Evolutionary conservation across 2,888 invertebrate genomes (phyloP).

Genomic region (Platycnemis pennipes): DNA sequence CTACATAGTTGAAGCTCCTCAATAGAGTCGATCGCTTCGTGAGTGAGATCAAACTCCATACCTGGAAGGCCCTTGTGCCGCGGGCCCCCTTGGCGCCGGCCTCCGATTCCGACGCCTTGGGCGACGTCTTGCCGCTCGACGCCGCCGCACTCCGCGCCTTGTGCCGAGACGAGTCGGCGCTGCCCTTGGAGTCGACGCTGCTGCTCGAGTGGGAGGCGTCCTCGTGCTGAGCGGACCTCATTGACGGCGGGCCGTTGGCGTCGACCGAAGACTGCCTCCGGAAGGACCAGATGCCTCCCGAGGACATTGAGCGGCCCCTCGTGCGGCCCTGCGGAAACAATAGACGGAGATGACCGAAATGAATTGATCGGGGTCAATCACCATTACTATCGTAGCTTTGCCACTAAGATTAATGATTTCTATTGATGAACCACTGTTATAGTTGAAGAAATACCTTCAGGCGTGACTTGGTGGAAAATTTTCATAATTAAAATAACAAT

Average conservation of each 20-base stretch:
- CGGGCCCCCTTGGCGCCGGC: neutral
- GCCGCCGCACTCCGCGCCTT: neutral
- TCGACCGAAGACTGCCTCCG: constrained; percentile 55
- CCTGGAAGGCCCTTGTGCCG: constrained; percentile 70
- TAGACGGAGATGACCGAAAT: neutral
- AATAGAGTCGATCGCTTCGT: no score
- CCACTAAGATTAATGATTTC: no score
- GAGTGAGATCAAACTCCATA: no score
- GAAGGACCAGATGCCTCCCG: constrained; percentile 51
- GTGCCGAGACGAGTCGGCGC: neutral
- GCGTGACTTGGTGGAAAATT: no score
- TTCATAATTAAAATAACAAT: no score
- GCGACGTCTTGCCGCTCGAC: neutral
- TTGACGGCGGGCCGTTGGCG: neutral
- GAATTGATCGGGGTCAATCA: no score
- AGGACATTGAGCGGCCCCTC: constrained; percentile 10
- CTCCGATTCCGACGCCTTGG: neutral
- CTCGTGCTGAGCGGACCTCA: neutral
- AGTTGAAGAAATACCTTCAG: no score
- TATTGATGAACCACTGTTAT: no score
- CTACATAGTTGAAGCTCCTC: no score
- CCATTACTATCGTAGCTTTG: no score
- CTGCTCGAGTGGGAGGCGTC: constrained; percentile 28
- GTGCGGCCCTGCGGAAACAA: neutral
- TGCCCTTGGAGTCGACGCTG: constrained; percentile 40